Conservation (phyloP, 2,888 invertebrate genomes). For the Heliconius sara region DNA sequence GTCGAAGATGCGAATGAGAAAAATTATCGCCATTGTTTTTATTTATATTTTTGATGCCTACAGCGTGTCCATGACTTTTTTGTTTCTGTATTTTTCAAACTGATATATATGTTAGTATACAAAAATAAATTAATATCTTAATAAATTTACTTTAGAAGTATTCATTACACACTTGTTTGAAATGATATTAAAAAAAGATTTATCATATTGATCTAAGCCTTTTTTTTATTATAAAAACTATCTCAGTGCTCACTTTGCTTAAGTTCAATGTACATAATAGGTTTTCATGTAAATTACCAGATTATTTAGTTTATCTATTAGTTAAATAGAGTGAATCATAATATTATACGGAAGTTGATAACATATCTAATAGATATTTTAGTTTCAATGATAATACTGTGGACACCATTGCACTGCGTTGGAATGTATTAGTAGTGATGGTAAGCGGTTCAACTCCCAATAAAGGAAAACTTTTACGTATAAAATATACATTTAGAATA, state of each 20-base stretch:
- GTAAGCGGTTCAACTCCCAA: not conserved
- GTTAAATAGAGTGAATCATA: constrained; percentile 7
- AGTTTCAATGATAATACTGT: not conserved
- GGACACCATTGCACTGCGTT: not conserved
- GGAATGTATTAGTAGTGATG: not conserved
- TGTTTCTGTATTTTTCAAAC: too few species aligned
- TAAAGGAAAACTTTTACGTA: not conserved
- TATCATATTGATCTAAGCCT: not conserved
- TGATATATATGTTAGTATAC: too few species aligned
- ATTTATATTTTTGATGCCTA: too few species aligned
- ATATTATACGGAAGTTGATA: constrained; percentile 1
- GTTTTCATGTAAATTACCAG: not conserved
- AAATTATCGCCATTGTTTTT: too few species aligned
- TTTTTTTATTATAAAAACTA: too few species aligned
- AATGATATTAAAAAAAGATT: too few species aligned
- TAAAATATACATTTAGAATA: not conserved
- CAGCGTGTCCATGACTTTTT: too few species aligned
- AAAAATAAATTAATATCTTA: too few species aligned
- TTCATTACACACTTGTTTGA: too few species aligned
- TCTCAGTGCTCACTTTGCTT: not conserved
- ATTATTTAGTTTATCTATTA: not conserved
- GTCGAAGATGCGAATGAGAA: too few species aligned
- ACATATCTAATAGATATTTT: constrained; percentile 2
- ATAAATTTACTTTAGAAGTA: too few species aligned
- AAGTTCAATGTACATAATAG: not conserved